phyloP scores from a whole-genome alignment of 2,888 invertebrate species.

The Cylloceria caligata region DNA sequence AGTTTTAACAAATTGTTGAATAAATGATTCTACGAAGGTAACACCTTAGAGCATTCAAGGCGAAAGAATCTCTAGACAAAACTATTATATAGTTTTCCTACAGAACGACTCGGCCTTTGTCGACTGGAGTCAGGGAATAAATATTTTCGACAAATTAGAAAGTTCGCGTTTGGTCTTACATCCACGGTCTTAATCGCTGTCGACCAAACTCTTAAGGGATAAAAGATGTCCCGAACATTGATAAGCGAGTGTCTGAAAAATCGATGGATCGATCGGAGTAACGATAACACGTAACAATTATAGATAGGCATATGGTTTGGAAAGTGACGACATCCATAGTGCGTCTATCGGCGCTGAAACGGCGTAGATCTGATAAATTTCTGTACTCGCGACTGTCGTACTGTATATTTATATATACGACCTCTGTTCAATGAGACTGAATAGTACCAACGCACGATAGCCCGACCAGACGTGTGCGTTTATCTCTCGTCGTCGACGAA shows the following conservation, averaged over 20 bases:
- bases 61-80: no score
- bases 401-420: neutral
- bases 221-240: no score
- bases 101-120: constrained; percentile 1
- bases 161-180: neutral
- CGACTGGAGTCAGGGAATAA: neutral
- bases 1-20: no score
- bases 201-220: neutral
- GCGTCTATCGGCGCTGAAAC: constrained; percentile 3
- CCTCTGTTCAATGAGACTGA: constrained; percentile 52
- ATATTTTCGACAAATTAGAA: neutral
- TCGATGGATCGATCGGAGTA: constrained; percentile 16
- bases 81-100: no score
- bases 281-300: neutral
- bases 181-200: constrained; percentile 2
- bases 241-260: no score
- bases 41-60: no score
- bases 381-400: neutral
- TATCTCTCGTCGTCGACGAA: constrained; percentile 24
- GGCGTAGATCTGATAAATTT: constrained; percentile 35
- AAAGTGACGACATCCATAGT: constrained; percentile 41
- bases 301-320: constrained; percentile 11
- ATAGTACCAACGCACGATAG: constrained; percentile 50
- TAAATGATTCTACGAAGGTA: no score
- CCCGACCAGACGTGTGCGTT: neutral